phyloP scores from a whole-genome alignment of 2,888 invertebrate species.

The Ophioninae sp. region DNA sequence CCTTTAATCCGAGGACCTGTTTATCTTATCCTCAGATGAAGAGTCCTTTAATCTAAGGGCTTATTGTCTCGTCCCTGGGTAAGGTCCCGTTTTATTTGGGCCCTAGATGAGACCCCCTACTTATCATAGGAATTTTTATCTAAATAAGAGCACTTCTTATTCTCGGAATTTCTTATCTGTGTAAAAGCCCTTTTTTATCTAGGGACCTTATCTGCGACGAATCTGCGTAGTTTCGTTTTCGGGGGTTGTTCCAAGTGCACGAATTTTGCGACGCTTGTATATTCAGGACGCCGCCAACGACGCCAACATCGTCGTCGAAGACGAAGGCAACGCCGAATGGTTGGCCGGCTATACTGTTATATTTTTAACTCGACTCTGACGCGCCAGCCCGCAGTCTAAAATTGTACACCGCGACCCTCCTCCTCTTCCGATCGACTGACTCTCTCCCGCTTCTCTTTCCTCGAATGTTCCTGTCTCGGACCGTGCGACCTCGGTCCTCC shows the following conservation, averaged over 20 bases:
- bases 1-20: too few species aligned
- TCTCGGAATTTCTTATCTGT: too few species aligned
- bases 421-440: constrained; percentile 54
- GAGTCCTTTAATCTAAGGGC: too few species aligned
- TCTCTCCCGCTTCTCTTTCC: constrained; percentile 57
- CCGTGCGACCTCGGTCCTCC: constrained; percentile 60
- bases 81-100: too few species aligned
- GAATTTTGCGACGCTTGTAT: constrained; percentile 2
- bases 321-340: constrained; percentile 71
- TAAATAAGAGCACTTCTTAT: too few species aligned
- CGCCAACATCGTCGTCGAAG: constrained; percentile 61
- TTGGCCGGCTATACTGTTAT: constrained; percentile 78
- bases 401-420: constrained; percentile 76
- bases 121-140: too few species aligned
- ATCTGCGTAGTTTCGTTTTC: neutral
- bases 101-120: too few species aligned
- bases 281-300: constrained; percentile 46
- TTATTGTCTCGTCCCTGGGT: too few species aligned
- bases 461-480: constrained; percentile 57
- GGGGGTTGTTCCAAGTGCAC: neutral
- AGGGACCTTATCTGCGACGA: neutral
- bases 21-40: too few species aligned
- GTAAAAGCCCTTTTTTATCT: neutral
- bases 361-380: constrained; percentile 80
- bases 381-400: constrained; percentile 79